Conservation (phyloP, 2,113 vertebrate species). For the Zingel zingel region DNA sequence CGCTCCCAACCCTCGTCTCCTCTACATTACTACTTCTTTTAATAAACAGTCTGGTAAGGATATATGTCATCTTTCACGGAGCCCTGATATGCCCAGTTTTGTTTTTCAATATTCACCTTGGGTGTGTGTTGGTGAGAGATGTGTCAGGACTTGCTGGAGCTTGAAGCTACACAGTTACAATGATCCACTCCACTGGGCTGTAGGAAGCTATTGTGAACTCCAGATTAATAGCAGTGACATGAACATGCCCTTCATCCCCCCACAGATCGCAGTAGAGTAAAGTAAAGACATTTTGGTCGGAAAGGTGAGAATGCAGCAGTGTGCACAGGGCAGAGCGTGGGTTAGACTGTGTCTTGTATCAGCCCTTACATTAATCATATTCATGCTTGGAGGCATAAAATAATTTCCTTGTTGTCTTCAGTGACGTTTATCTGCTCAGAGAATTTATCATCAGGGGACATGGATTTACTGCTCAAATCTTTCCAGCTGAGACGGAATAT, state of each 20-base stretch:
- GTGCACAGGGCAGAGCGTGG: background rate
- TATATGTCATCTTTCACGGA: constrained; percentile 15
- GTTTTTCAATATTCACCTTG: constrained; percentile 28
- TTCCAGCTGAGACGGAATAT: constrained; percentile 23
- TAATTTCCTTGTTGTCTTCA: constrained; percentile 30
- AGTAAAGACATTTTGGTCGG: constrained; percentile 38
- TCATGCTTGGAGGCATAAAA: constrained; percentile 19
- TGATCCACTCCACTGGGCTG: constrained; percentile 66
- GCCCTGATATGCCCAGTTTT: background rate
- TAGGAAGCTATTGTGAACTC: constrained; percentile 67
- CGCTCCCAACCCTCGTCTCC: background rate
- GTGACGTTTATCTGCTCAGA: constrained; percentile 41
- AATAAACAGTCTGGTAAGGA: constrained; percentile 26
- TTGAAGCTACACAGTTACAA: constrained; percentile 50
- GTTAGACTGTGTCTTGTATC: constrained; percentile 4
- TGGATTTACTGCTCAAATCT: constrained; percentile 34
- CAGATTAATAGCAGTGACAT: constrained; percentile 63
- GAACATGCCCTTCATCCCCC: constrained; percentile 47
- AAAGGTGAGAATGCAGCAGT: constrained; percentile 15
- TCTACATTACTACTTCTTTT: background rate
- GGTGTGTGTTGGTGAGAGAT: constrained; percentile 16
- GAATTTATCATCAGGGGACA: constrained; percentile 38
- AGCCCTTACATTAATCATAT: constrained; percentile 18
- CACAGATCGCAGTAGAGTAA: constrained; percentile 39
- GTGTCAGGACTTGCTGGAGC: constrained; percentile 38